phyloP scores from a whole-genome alignment of 2,113 vertebrate genomes.

The Tetrao urogallus region DNA sequence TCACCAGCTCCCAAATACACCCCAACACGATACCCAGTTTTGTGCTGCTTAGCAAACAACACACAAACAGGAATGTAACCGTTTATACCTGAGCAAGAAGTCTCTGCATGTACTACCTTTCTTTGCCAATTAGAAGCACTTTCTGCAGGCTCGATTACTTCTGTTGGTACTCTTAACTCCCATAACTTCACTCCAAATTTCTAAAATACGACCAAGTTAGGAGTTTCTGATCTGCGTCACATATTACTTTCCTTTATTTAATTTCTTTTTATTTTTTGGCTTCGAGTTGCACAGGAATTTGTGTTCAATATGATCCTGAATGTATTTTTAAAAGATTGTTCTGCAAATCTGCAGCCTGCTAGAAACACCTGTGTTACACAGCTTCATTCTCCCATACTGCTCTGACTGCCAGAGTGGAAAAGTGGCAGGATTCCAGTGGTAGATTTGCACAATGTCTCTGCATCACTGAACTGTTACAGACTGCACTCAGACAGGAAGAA shows the following conservation, averaged over 20 bases:
- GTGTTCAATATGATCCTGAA: not conserved
- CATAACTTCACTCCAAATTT: not conserved
- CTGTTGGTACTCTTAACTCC: not conserved
- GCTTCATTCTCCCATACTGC: not conserved
- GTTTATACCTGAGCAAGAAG: not conserved
- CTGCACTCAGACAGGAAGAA: constrained; percentile 4
- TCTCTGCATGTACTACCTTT: not conserved
- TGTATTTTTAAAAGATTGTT: not conserved
- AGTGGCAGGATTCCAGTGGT: constrained; percentile 40
- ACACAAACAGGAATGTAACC: not conserved
- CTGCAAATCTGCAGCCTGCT: not conserved
- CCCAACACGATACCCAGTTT: not conserved
- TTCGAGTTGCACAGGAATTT: not conserved
- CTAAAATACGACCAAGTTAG: not conserved
- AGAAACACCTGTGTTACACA: constrained; percentile 37
- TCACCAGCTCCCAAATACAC: not conserved
- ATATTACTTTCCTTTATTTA: not conserved
- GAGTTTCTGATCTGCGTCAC: not conserved
- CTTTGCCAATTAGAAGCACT: not conserved
- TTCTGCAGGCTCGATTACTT: not conserved
- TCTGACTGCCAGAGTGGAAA: constrained; percentile 43
- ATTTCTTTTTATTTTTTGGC: not conserved
- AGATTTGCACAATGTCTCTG: constrained; percentile 21
- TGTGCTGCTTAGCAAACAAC: not conserved
- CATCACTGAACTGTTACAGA: not conserved